A percentile compares a stretch with the other conserved stretches of the same genome.
These are phyloP conservation scores for Chelonia mydas DNA, from an alignment of 2,797 vertebrate species.

Conservation along the genomic window DNA sequence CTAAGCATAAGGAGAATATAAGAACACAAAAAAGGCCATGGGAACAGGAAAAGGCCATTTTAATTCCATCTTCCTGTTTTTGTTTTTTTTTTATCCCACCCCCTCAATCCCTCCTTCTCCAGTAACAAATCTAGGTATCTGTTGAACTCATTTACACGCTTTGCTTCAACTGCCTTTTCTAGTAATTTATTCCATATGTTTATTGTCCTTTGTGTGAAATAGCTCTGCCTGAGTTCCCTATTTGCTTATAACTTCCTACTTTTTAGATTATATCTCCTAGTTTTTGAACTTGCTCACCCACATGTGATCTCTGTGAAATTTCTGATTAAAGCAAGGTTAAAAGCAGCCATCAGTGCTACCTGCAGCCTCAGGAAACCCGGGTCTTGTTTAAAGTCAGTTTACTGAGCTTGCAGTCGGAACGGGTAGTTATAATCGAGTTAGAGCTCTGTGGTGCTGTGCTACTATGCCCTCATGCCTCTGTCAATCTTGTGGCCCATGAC, in stretches of 20 bases:
- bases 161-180: conserved; percentile 53
- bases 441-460: accelerated
- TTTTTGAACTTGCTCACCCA: background rate
- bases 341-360: background rate
- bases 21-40: background rate
- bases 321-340: conserved; percentile 31
- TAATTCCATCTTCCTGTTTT: conserved; percentile 40
- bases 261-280: conserved; percentile 35
- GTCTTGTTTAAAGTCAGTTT: background rate
- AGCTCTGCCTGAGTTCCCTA: conserved; percentile 26
- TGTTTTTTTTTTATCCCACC: conserved; percentile 1
- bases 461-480: background rate
- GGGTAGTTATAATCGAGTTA: background rate
- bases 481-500: background rate
- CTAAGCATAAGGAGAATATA: background rate
- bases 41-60: conserved; percentile 57
- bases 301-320: conserved; percentile 5
- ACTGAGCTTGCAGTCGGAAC: background rate
- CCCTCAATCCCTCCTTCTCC: conserved; percentile 3
- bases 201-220: conserved; percentile 63
- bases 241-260: conserved; percentile 69
- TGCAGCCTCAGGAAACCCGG: background rate
- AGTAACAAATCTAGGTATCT: conserved; percentile 56
- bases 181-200: conserved; percentile 77
- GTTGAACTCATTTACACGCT: conserved; percentile 73